phyloP scores from a whole-genome alignment of 2,888 invertebrate genomes.

The Agonopterix alstromeriana region DNA sequence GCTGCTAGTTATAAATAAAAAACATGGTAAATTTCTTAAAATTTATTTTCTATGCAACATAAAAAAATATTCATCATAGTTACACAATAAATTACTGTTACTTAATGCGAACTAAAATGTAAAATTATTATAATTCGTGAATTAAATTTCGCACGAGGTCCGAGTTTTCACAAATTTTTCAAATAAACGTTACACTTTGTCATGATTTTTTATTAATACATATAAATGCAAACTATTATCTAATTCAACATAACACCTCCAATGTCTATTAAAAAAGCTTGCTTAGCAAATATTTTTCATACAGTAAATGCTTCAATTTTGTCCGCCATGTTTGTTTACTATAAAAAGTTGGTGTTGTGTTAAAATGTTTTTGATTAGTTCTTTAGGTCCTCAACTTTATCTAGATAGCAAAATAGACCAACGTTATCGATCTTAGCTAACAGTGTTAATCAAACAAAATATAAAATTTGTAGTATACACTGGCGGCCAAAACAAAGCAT shows the following conservation, averaged over 20 bases:
- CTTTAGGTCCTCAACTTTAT: too few relatives aligned
- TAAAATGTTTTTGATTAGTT: too few relatives aligned
- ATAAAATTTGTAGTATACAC: slow-evolving; percentile 13
- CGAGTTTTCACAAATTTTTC: slow-evolving; percentile 18
- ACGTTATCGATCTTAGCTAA: too few relatives aligned
- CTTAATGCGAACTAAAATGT: slow-evolving; percentile 69
- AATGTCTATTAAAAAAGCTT: slow-evolving; percentile 40
- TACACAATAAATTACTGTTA: slow-evolving; percentile 74
- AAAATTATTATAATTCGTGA: slow-evolving; percentile 61
- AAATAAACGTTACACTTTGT: slow-evolving; percentile 35
- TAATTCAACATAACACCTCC: slow-evolving; percentile 42
- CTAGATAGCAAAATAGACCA: too few relatives aligned
- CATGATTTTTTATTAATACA: slow-evolving; percentile 34
- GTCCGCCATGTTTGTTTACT: not conserved
- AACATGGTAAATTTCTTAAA: slow-evolving; percentile 61
- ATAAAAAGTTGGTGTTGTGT: too few relatives aligned
- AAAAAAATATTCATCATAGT: slow-evolving; percentile 77
- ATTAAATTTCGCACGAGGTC: slow-evolving; percentile 46
- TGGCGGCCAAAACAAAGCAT: slow-evolving; percentile 12
- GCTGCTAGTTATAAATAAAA: too few relatives aligned
- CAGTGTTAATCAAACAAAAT: not conserved
- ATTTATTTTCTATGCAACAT: slow-evolving; percentile 78
- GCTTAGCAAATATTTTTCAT: slow-evolving; percentile 36
- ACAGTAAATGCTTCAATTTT: slow-evolving; percentile 7
- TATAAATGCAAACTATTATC: slow-evolving; percentile 50